Percentiles rank a stretch among this genome's conserved stretches.
phyloP scores from a whole-genome alignment of 2,113 vertebrate species.

The Myocastor coypus region DNA sequence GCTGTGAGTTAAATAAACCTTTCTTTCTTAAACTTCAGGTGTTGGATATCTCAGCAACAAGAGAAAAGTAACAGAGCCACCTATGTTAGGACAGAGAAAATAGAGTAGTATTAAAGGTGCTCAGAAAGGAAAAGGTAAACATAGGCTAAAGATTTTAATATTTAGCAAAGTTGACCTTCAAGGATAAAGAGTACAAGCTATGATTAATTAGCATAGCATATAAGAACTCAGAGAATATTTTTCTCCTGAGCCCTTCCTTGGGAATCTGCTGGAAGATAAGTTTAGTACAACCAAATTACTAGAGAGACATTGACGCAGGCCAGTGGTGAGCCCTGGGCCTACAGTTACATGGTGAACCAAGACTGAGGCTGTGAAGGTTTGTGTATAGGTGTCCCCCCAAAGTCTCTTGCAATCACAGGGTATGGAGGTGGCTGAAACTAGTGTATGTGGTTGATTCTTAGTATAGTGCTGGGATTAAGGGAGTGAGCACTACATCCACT shows the following conservation, averaged over 20 bases:
- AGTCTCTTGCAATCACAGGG: neutral
- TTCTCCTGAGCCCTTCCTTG: neutral
- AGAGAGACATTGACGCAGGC: neutral
- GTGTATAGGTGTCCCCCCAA: neutral
- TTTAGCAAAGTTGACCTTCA: slow-evolving; percentile 62
- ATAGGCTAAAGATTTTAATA: slow-evolving; percentile 33
- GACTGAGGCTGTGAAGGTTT: neutral
- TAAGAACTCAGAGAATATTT: slow-evolving; percentile 5
- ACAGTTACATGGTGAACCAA: neutral
- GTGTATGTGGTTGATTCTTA: neutral
- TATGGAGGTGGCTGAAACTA: neutral
- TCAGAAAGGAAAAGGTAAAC: slow-evolving; percentile 32
- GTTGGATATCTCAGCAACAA: neutral
- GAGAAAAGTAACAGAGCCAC: neutral
- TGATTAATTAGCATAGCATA: neutral
- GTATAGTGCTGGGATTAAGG: neutral
- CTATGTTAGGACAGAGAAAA: slow-evolving; percentile 55
- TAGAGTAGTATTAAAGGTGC: slow-evolving; percentile 56
- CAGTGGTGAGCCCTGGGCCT: neutral
- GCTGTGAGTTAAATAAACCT: neutral
- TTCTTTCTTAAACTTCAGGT: neutral
- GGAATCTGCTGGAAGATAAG: slow-evolving; percentile 6
- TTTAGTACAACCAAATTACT: slow-evolving; percentile 5
- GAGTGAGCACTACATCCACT: neutral
- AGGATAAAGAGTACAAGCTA: slow-evolving; percentile 13